These are phyloP conservation scores for Cyrtonyx montezumae DNA, from an alignment of 2,113 vertebrate genomes.

Conservation along the genomic window DNA sequence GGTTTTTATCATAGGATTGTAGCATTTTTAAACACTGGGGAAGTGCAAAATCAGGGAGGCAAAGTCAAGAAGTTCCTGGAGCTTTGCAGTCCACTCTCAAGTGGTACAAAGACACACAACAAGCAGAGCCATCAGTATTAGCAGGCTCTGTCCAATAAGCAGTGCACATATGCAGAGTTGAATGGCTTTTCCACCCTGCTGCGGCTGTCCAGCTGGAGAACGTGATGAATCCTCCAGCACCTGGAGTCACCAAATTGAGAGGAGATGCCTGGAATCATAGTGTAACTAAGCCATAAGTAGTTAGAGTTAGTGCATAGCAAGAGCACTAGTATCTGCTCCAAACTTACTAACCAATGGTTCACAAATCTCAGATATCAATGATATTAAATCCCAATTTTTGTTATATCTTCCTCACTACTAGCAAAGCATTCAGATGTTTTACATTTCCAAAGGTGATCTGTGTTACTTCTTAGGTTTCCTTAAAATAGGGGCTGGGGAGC, in stretches of 20 bases:
- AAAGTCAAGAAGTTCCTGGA: constrained; percentile 27
- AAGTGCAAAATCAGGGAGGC: neutral
- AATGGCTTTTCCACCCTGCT: neutral
- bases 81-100: neutral
- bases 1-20: neutral
- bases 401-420: neutral
- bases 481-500: neutral
- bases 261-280: neutral
- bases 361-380: neutral
- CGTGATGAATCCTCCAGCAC: neutral
- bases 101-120: neutral
- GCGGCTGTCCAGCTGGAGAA: neutral
- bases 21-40: neutral
- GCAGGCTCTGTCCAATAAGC: neutral
- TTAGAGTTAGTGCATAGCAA: neutral
- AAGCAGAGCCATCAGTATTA: neutral
- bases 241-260: neutral
- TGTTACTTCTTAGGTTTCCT: neutral
- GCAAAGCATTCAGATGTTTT: neutral
- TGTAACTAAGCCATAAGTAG: neutral
- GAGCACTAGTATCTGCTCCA: neutral
- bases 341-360: neutral
- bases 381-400: neutral
- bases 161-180: neutral
- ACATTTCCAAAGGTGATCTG: neutral